These are phyloP conservation scores for Oscheius sp. DNA, from an alignment of 2,888 invertebrate genomes.

Conservation along the genomic window DNA sequence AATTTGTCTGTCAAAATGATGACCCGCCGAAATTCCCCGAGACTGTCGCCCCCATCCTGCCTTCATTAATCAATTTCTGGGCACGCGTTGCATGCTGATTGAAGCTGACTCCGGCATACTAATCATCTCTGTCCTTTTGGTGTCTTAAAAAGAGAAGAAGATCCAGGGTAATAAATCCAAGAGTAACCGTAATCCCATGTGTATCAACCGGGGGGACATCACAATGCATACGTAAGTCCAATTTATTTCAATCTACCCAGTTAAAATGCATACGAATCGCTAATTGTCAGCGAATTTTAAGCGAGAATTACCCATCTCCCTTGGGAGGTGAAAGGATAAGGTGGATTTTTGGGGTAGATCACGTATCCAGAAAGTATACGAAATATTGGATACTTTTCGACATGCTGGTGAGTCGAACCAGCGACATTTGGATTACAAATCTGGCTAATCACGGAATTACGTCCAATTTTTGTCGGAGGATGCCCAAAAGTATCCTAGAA, in stretches of 20 bases:
- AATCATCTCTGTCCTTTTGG: constrained; percentile 1
- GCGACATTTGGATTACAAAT: no score
- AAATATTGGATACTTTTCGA: no score
- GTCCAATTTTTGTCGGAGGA: no score
- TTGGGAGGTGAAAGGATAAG: neutral
- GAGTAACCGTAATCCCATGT: neutral
- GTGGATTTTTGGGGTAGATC: neutral
- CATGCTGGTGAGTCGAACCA: no score
- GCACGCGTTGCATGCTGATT: constrained; percentile 34
- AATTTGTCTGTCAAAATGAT: constrained; percentile 9
- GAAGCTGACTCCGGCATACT: constrained; percentile 32
- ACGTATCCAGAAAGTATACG: no score
- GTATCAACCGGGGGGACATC: neutral
- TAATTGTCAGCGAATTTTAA: constrained; percentile 31
- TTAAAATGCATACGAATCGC: constrained; percentile 25
- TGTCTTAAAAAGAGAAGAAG: neutral
- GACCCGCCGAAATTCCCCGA: constrained; percentile 7
- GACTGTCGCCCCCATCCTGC: constrained; percentile 1
- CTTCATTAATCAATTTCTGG: constrained; percentile 33
- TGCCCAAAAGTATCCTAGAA: no score
- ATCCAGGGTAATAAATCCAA: neutral
- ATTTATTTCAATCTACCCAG: constrained; percentile 34
- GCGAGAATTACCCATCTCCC: constrained; percentile 21
- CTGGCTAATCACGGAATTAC: no score
- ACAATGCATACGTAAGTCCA: constrained; percentile 23